Conservation (phyloP, 2,797 vertebrate species). For the Nannoperca australis region DNA sequence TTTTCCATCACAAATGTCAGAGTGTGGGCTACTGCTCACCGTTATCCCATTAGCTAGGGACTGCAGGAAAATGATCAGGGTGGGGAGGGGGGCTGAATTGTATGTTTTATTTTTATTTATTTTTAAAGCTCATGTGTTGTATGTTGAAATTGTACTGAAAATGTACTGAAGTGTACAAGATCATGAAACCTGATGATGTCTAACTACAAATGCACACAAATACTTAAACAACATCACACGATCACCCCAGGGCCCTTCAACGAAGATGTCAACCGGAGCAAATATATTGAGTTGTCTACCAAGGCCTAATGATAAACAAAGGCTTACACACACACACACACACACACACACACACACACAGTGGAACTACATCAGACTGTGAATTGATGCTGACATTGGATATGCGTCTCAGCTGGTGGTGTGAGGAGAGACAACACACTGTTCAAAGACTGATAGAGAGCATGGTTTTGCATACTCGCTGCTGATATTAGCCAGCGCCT, state of each 20-base stretch:
- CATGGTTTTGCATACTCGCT: conserved; percentile 73
- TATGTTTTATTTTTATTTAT: background rate
- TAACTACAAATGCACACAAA: conserved; percentile 37
- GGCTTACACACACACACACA: conserved; percentile 29
- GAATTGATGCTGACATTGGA: conserved; percentile 64
- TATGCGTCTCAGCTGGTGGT: conserved; percentile 70
- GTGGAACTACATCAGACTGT: conserved; percentile 46
- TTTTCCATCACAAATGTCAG: background rate
- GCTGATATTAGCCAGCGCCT: conserved; percentile 63
- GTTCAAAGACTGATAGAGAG: conserved; percentile 74
- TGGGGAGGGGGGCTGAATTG: background rate
- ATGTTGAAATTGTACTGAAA: background rate
- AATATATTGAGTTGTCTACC: conserved; percentile 56
- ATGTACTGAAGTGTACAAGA: background rate
- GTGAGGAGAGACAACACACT: conserved; percentile 58
- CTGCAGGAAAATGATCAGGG: background rate
- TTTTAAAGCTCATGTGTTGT: background rate
- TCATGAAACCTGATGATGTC: too few species aligned
- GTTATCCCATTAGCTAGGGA: background rate
- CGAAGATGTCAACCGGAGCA: conserved; percentile 55
- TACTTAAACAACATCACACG: conserved; percentile 41
- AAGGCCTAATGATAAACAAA: conserved; percentile 67
- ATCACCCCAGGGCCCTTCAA: conserved; percentile 57
- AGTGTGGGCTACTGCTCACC: background rate
- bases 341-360: conserved; percentile 39